phyloP scores from a whole-genome alignment of 1,140 invertebrate genomes.

The Macrosteles quadrilineatus region DNA sequence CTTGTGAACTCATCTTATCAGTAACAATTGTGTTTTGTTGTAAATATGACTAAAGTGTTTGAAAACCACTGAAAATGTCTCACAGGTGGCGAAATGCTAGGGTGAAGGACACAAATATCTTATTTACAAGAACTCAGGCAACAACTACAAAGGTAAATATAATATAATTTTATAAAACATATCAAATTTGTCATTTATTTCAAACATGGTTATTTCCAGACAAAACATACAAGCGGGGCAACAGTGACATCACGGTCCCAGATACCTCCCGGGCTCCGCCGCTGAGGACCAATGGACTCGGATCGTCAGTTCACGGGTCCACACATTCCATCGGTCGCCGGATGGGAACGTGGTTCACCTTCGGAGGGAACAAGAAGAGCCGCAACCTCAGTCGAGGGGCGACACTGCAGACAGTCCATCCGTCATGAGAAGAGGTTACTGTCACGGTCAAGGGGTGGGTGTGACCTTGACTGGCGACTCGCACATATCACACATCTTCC shows the following conservation, averaged over 20 bases:
- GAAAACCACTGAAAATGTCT: no score
- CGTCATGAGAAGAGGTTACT: constrained; percentile 39
- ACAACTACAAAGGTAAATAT: no score
- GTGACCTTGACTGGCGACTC: constrained; percentile 14
- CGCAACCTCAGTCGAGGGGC: constrained; percentile 38
- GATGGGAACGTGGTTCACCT: constrained; percentile 62
- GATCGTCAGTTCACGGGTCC: constrained; percentile 33
- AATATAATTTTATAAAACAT: no score
- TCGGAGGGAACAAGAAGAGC: constrained; percentile 58
- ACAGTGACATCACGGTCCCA: constrained; percentile 5
- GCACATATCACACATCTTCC: neutral
- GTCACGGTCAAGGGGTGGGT: constrained; percentile 40
- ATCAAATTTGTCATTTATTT: no score
- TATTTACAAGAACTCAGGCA: no score
- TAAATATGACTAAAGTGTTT: no score
- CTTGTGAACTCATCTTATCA: no score
- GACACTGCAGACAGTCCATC: constrained; percentile 37
- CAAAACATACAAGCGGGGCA: constrained; percentile 56
- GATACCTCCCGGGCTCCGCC: constrained; percentile 34
- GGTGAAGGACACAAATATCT: no score
- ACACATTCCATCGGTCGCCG: constrained; percentile 57
- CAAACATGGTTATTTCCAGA: constrained; percentile 46
- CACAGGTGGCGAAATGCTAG: no score
- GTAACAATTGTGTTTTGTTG: no score
- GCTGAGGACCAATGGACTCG: constrained; percentile 44